Evolutionary conservation across 1,140 invertebrate genomes (phyloP).

Genomic region (Brachionus asplanchnoidis): DNA sequence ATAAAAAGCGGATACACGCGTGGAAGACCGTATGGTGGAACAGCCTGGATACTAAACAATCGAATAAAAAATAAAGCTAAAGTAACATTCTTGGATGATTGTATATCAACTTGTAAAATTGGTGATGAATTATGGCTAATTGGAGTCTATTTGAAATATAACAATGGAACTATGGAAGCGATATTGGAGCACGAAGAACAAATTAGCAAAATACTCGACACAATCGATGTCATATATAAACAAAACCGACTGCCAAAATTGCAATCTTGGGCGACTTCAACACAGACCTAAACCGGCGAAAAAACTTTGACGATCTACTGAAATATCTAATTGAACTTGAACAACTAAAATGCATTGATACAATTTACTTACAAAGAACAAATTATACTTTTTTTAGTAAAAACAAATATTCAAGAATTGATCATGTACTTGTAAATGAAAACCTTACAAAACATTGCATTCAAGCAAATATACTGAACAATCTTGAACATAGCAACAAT

Average conservation of each 20-base stretch:
- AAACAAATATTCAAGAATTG: background rate
- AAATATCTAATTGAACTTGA: background rate
- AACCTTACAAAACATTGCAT: background rate
- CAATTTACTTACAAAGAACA: background rate
- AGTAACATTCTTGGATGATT: too few relatives aligned
- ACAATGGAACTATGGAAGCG: background rate
- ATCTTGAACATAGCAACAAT: background rate
- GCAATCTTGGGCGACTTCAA: background rate
- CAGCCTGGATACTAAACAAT: too few relatives aligned
- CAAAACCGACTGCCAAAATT: background rate
- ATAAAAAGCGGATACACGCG: too few relatives aligned
- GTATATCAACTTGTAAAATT: too few relatives aligned
- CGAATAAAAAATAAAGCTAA: too few relatives aligned
- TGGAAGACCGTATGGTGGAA: too few relatives aligned
- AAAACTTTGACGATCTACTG: background rate
- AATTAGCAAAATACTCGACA: background rate
- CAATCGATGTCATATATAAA: background rate
- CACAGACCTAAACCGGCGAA: background rate
- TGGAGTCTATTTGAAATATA: background rate
- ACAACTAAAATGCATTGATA: background rate
- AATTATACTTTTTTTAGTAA: background rate
- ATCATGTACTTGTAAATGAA: background rate
- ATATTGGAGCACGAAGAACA: background rate
- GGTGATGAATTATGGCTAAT: too few relatives aligned
- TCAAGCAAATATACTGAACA: background rate